Evolutionary conservation across 1,140 invertebrate genomes (phyloP).

Genomic region (Bombus vancouverensis): DNA sequence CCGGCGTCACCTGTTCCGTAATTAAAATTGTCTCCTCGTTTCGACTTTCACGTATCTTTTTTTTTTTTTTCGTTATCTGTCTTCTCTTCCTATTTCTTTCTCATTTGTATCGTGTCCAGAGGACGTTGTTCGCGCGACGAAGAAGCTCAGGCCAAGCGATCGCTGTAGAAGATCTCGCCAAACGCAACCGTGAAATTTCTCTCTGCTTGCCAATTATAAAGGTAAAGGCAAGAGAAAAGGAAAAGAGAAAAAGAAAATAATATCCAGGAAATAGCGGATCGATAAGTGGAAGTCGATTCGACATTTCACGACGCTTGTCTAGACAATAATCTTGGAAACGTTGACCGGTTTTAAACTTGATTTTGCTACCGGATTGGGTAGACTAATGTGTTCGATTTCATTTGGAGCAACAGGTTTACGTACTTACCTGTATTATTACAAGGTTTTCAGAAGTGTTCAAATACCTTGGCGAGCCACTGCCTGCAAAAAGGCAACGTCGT

Average conservation of each 20-base stretch:
- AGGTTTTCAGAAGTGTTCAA: too few relatives aligned
- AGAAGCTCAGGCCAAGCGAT: constrained; percentile 58
- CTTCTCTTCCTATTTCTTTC: too few relatives aligned
- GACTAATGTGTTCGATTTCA: constrained; percentile 16
- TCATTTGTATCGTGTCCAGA: rapidly evolving
- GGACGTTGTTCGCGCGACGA: background rate
- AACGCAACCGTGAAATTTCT: background rate
- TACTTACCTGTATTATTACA: too few relatives aligned
- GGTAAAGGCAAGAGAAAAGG: background rate
- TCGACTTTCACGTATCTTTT: too few relatives aligned
- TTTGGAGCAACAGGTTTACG: background rate
- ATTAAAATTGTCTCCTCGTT: too few relatives aligned
- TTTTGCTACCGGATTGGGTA: constrained; percentile 1
- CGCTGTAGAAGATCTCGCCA: constrained; percentile 19
- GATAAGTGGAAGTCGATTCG: constrained; percentile 27
- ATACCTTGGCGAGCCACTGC: too few relatives aligned
- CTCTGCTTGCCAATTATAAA: background rate
- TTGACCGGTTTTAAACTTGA: constrained; percentile 29
- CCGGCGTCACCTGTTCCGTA: too few relatives aligned
- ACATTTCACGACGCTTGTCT: background rate
- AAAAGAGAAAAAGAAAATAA: background rate
- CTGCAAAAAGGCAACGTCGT: too few relatives aligned
- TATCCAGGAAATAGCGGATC: constrained; percentile 28
- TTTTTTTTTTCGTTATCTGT: too few relatives aligned
- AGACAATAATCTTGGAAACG: constrained; percentile 28